These are phyloP conservation scores for Diceros bicornis DNA, from an alignment of 2,797 vertebrate species.

Conservation along the genomic window DNA sequence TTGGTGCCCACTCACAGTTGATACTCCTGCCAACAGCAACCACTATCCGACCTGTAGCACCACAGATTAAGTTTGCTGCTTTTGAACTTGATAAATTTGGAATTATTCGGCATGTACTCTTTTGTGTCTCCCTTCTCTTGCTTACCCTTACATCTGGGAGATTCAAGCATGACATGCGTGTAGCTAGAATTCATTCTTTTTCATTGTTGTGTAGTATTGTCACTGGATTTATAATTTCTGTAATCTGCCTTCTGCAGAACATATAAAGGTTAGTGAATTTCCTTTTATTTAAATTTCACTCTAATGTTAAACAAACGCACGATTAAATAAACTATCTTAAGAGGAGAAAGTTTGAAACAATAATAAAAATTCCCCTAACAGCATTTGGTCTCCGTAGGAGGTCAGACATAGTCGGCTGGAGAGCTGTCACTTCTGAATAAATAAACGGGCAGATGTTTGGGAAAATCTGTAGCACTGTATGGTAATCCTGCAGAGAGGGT, in stretches of 20 bases:
- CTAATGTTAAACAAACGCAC: conserved; percentile 41
- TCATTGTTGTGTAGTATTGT: neutral
- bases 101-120: neutral
- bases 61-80: neutral
- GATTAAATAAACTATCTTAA: conserved; percentile 39
- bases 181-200: neutral
- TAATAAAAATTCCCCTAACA: neutral
- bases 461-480: neutral
- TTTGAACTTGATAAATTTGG: neutral
- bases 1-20: neutral
- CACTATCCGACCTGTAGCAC: neutral
- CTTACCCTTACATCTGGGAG: neutral
- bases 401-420: neutral
- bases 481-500: neutral
- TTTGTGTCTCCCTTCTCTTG: neutral
- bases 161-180: neutral
- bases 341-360: neutral
- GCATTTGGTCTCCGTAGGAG: neutral
- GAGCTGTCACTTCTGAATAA: neutral
- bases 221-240: neutral
- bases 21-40: neutral
- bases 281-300: conserved; percentile 56
- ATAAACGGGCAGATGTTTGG: neutral
- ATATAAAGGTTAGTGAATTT: neutral
- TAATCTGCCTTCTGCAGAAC: neutral